Conservation (phyloP, 2,888 invertebrate genomes). For the Microctonus aethiopoides region DNA sequence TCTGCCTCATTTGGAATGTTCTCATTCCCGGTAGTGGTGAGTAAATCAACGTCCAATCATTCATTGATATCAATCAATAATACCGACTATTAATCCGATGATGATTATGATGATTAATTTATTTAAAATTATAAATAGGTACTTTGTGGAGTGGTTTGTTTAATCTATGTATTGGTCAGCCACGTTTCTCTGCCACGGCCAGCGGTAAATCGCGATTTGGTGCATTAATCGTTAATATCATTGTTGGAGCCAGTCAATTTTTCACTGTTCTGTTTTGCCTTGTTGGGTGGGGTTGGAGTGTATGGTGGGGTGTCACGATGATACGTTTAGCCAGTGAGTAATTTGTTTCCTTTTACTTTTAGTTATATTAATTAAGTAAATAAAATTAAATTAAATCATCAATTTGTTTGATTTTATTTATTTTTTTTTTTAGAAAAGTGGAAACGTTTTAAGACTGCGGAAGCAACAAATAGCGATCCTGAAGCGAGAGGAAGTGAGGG, state of each 20-base stretch:
- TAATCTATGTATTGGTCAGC: constrained; percentile 89
- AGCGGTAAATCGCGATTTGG: constrained; percentile 81
- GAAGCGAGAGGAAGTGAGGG: constrained; percentile 57
- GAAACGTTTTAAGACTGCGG: constrained; percentile 62
- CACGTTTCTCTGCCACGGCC: constrained; percentile 85
- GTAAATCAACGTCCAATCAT: constrained; percentile 41
- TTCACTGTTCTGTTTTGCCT: constrained; percentile 95
- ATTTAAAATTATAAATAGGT: constrained; percentile 70
- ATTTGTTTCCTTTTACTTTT: background rate
- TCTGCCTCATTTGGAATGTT: constrained; percentile 86
- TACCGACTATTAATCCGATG: background rate
- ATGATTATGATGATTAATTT: too few species aligned
- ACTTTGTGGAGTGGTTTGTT: constrained; percentile 90
- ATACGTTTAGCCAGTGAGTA: constrained; percentile 87
- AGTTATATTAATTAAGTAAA: background rate
- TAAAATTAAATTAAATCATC: background rate
- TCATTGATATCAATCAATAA: background rate
- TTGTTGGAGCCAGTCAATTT: constrained; percentile 89
- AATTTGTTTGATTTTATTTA: background rate
- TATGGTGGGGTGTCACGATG: constrained; percentile 97
- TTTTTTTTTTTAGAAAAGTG: constrained; percentile 55
- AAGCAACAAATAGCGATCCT: constrained; percentile 58
- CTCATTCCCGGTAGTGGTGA: constrained; percentile 83
- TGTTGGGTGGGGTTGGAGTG: constrained; percentile 98
- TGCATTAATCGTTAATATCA: constrained; percentile 84